Percentiles rank a stretch among this genome's conserved stretches.
Conservation (phyloP, 2,888 invertebrate genomes). For the Cryptophagus acutangulus region DNA sequence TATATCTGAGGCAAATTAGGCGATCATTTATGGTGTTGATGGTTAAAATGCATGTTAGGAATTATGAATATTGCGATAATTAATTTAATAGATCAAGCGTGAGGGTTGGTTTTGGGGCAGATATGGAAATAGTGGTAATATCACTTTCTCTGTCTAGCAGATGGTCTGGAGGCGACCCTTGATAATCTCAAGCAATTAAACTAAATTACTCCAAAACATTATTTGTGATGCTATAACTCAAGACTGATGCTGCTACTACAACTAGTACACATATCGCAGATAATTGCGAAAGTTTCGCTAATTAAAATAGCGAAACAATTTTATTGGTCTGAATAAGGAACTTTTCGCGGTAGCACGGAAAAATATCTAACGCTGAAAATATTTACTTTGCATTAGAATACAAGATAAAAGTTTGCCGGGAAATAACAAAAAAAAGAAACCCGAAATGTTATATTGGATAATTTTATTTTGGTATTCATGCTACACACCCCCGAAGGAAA, state of each 20-base stretch:
- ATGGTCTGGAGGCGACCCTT: constrained; percentile 24
- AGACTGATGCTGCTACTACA: constrained; percentile 26
- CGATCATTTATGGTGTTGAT: too few species aligned
- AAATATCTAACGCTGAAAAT: too few species aligned
- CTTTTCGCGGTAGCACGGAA: too few species aligned
- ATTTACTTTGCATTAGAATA: too few species aligned
- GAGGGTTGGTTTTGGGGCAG: too few species aligned
- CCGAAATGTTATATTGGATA: background rate
- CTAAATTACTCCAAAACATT: constrained; percentile 36
- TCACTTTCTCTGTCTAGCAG: constrained; percentile 19
- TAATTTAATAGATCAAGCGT: too few species aligned
- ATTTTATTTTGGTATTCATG: constrained; percentile 13
- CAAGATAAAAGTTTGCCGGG: too few species aligned
- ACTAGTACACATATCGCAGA: constrained; percentile 29
- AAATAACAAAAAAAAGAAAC: background rate
- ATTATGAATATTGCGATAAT: too few species aligned
- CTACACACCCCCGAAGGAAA: constrained; percentile 5
- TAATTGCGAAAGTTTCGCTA: constrained; percentile 33
- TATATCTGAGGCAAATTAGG: too few species aligned
- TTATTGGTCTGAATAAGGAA: too few species aligned
- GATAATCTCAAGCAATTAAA: constrained; percentile 36
- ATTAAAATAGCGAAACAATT: constrained; percentile 9
- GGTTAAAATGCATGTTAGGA: too few species aligned
- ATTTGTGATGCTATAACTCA: constrained; percentile 34
- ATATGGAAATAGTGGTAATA: too few species aligned